Evolutionary conservation across 2,888 invertebrate genomes (phyloP).

Genomic region (Endomychus coccineus): DNA sequence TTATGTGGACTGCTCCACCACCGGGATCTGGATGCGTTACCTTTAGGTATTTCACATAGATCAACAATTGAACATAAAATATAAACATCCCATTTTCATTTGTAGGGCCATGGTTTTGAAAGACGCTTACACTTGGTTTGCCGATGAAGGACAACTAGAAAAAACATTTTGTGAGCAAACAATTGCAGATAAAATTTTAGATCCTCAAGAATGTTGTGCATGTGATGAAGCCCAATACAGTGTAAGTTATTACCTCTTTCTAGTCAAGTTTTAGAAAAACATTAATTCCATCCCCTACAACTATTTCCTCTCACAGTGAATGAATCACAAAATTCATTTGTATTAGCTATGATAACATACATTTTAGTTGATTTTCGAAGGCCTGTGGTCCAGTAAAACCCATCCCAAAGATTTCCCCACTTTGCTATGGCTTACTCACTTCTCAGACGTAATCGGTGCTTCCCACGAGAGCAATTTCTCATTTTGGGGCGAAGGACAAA

Average conservation of each 20-base stretch:
- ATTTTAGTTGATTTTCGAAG: slow-evolving; percentile 84
- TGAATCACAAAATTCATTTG: too few species aligned
- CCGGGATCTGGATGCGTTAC: slow-evolving; percentile 79
- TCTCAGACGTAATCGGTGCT: slow-evolving; percentile 94
- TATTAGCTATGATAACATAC: too few species aligned
- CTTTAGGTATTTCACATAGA: slow-evolving; percentile 55
- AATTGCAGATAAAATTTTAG: slow-evolving; percentile 53
- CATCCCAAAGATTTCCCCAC: slow-evolving; percentile 95
- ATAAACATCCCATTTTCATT: slow-evolving; percentile 2
- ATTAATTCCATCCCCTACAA: too few species aligned
- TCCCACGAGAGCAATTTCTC: slow-evolving; percentile 82
- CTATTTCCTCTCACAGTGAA: too few species aligned
- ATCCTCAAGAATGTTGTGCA: slow-evolving; percentile 71
- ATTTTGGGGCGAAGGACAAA: slow-evolving; percentile 87
- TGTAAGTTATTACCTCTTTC: too few species aligned
- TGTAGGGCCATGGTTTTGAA: slow-evolving; percentile 79
- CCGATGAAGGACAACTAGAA: slow-evolving; percentile 78
- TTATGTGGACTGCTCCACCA: slow-evolving; percentile 86
- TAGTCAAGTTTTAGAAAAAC: too few species aligned
- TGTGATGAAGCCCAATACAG: slow-evolving; percentile 95
- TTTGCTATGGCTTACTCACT: slow-evolving; percentile 86
- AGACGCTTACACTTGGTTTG: slow-evolving; percentile 73
- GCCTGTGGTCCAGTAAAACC: slow-evolving; percentile 90
- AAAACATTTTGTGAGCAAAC: slow-evolving; percentile 73
- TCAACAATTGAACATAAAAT: neutral